These are phyloP conservation scores for Tipula confusa DNA, from an alignment of 2,888 invertebrate species.

Conservation along the genomic window DNA sequence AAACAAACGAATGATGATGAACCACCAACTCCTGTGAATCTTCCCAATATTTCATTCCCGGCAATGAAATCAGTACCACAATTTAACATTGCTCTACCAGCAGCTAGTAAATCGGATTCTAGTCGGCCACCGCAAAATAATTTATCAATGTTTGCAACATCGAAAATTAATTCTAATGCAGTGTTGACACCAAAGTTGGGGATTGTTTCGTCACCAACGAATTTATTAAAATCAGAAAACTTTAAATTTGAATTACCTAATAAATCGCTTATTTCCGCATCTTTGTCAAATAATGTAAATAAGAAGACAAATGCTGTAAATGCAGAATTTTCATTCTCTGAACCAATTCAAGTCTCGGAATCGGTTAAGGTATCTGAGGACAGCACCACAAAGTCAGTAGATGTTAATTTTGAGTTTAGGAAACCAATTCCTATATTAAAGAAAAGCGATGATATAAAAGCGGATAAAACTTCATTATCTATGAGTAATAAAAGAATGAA, in stretches of 20 bases:
- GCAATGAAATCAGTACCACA: slow-evolving; percentile 45
- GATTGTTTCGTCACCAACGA: background rate
- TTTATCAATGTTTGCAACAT: background rate
- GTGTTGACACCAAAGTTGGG: slow-evolving; percentile 38
- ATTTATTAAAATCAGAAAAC: background rate
- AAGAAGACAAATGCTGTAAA: background rate
- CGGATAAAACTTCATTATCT: background rate
- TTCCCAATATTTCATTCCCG: slow-evolving; percentile 52
- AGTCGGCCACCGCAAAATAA: background rate
- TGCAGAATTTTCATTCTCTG: slow-evolving; percentile 48
- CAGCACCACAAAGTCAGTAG: slow-evolving; percentile 50
- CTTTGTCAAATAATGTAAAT: background rate
- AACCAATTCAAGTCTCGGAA: slow-evolving; percentile 51
- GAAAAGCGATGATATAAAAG: slow-evolving; percentile 37
- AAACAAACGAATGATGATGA: slow-evolving; percentile 43
- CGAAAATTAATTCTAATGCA: slow-evolving; percentile 33
- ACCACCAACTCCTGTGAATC: slow-evolving; percentile 50
- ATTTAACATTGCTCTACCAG: slow-evolving; percentile 43
- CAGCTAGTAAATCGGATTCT: background rate
- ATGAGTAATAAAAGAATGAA: background rate
- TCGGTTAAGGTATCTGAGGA: slow-evolving; percentile 37
- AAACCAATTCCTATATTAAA: slow-evolving; percentile 49
- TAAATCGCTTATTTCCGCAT: background rate
- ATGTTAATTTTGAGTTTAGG: slow-evolving; percentile 55
- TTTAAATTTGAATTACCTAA: background rate